Conservation (phyloP, 2,797 vertebrate genomes). For the Pagetopsis macropterus region DNA sequence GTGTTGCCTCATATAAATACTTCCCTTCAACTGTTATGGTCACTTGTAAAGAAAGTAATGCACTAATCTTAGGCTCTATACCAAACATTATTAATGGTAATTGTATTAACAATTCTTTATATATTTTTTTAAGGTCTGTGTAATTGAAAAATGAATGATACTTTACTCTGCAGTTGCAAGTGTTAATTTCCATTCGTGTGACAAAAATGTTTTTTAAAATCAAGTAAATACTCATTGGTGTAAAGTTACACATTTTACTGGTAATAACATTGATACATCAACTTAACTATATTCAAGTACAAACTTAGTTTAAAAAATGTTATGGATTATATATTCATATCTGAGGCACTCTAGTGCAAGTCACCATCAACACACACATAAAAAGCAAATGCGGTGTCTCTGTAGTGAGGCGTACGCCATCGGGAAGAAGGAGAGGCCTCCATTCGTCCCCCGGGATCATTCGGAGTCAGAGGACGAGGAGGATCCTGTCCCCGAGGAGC, state of each 20-base stretch:
- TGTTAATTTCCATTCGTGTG: no score
- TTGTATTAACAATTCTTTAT: no score
- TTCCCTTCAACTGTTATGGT: background rate
- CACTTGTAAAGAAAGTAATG: background rate
- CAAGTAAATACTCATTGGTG: no score
- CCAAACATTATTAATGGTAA: background rate
- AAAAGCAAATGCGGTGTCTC: slow-evolving; percentile 3
- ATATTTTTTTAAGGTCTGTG: no score
- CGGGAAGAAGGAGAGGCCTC: slow-evolving; percentile 97
- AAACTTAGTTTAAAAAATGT: no score
- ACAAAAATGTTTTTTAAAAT: no score
- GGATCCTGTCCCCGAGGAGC: slow-evolving; percentile 91
- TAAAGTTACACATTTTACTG: no score
- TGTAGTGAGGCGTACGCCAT: slow-evolving; percentile 93
- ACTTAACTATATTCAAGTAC: no score
- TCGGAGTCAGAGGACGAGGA: slow-evolving; percentile 87
- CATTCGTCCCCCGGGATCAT: slow-evolving; percentile 88
- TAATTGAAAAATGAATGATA: no score
- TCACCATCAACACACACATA: background rate
- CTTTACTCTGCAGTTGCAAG: no score
- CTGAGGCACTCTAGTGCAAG: background rate
- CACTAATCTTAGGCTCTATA: background rate
- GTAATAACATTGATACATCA: no score
- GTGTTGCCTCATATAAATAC: no score
- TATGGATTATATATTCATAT: background rate